Base-by-base conservation (phyloP, 2,888 invertebrate genomes). In the Eristalis intricaria region DNA sequence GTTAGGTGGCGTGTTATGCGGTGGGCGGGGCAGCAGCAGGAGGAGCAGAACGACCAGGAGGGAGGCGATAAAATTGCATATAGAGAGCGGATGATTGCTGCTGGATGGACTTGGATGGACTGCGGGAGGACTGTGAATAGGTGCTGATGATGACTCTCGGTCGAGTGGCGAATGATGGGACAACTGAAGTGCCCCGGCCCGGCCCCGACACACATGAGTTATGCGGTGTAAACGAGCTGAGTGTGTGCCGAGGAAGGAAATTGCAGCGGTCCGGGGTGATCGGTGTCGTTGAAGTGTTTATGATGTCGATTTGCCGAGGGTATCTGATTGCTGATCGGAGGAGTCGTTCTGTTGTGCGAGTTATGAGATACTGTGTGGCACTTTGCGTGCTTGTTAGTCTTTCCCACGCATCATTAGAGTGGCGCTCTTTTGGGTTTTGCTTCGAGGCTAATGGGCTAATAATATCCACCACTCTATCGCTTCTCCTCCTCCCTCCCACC, bases 371-470 rank as follows among this genome's bases (percentile, higher is more conserved):
- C 66, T 84, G 43, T 84, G 43, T 75, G 60, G 50, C 71, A 71
- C 61, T 71, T 76, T 38, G 56, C 35, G 40, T n/a, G 63, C 76
- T 85, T 43, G 85, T 77, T 77, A 77, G 77, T 56, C 58, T 65
- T 86, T 86, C 85, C 85, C 82, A 86, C 85, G 85, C 85, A 69
- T 77, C 82, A 77, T 82, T 82, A 78, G 77, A 79, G 26, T 26
- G 60, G 60, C 23, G 10, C 60, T 63, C 56, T 77, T 66, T 35
- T 11, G 58, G 32, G 40, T 32, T 32, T 10, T 58, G 70, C 65
- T 35, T 43, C 60, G 50, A 40, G 71, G 43, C 58, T 61, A 43
- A 50, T 60, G 43, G 35, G n/a, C 43, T 56, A 26, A 66, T 76
- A 64, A 75, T 50, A 50, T 50, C 50, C 50, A 32, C 32, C 32